Evolutionary conservation across 2,888 invertebrate genomes (phyloP).

Genomic region (Lottia gigantea): DNA sequence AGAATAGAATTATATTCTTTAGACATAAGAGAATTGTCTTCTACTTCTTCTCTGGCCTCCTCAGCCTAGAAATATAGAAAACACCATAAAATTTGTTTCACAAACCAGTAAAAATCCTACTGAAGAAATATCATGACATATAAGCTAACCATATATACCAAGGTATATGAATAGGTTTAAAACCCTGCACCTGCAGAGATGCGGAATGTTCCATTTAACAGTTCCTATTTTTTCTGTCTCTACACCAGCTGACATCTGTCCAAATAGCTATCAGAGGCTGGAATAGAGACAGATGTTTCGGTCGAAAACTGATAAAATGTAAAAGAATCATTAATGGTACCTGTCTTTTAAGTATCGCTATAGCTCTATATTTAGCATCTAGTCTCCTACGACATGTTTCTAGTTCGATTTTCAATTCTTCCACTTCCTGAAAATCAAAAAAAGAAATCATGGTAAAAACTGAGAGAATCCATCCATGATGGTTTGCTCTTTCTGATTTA

Average conservation of each 20-base stretch:
- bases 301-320: no score
- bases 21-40: constrained; percentile 32
- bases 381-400: constrained; percentile 57
- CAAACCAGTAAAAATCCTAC: not conserved
- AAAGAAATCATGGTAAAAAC: not conserved
- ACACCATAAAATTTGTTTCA: not conserved
- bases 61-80: constrained; percentile 35
- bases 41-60: constrained; percentile 36
- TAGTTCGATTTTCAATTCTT: constrained; percentile 55
- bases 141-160: no score
- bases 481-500: no score
- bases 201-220: no score
- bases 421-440: constrained; percentile 53
- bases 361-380: constrained; percentile 61
- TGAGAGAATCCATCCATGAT: no score
- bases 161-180: no score
- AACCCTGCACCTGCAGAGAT: no score
- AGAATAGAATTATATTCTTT: constrained; percentile 39
- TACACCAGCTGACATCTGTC: no score
- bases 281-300: no score
- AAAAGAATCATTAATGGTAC: constrained; percentile 28
- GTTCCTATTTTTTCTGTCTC: no score
- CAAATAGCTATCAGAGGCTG: no score
- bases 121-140: no score
- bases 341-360: constrained; percentile 57